Evolutionary conservation across 2,888 invertebrate species (phyloP).

Genomic region (Stratiomys singularior): DNA sequence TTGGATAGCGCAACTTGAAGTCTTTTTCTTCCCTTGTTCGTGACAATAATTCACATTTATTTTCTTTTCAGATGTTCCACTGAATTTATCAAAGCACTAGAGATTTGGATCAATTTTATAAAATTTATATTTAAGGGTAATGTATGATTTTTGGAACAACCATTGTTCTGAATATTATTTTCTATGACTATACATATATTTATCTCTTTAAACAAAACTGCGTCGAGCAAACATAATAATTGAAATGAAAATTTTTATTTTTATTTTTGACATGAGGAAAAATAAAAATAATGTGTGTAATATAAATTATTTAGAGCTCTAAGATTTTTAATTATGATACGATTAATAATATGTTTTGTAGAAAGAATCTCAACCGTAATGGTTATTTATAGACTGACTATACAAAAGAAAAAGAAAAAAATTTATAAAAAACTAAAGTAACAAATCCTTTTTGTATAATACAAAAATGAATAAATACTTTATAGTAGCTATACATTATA

Average conservation of each 20-base stretch:
- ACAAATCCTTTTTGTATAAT: slow-evolving; percentile 27
- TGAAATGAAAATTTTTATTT: background rate
- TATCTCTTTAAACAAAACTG: slow-evolving; percentile 8
- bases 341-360: slow-evolving; percentile 51
- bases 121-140: slow-evolving; percentile 31
- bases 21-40: no score
- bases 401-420: slow-evolving; percentile 38
- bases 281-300: slow-evolving; percentile 39
- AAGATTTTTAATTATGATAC: slow-evolving; percentile 27
- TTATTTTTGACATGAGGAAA: background rate
- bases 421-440: slow-evolving; percentile 26
- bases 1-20: no score
- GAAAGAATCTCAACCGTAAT: slow-evolving; percentile 62
- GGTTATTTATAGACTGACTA: slow-evolving; percentile 58
- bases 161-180: slow-evolving; percentile 32
- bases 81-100: slow-evolving; percentile 87
- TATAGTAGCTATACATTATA: background rate
- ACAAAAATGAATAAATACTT: slow-evolving; percentile 19
- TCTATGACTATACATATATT: slow-evolving; percentile 31
- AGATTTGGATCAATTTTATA: slow-evolving; percentile 40
- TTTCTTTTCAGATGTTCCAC: slow-evolving; percentile 82
- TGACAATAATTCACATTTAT: slow-evolving; percentile 26
- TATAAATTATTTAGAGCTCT: slow-evolving; percentile 43
- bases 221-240: background rate
- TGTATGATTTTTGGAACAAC: slow-evolving; percentile 27